Base-by-base conservation (phyloP, 1,140 invertebrate genomes). In the Meloidogyne hapla region DNA sequence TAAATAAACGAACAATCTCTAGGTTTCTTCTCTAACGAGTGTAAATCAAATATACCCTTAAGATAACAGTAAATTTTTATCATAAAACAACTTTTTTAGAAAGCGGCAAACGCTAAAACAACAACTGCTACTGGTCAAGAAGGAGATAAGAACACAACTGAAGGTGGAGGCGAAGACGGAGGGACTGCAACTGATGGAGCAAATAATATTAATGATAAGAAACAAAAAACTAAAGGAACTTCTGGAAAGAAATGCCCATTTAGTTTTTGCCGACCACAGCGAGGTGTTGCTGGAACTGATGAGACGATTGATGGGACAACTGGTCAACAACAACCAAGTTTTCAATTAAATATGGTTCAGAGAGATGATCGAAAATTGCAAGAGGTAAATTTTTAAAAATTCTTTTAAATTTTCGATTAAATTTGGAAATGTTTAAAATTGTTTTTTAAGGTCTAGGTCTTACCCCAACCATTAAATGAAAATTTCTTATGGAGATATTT, bases 291-390 rank as follows among this genome's bases (percentile, higher is more conserved):
- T 21, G 18, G 13, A 13, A 42, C 67, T 25, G 33, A 25, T 15
- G 23, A 23, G 10, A 25, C 15, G 12, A 25, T 5, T 72, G 70
- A 21, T 8, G 28, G 33, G 8, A 18, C n/a, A 15, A 69, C 25
- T 25, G 18, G 18, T 21, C 13, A 62, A 4, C 70, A 40, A 15
- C 21, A n/a, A 18, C 38, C 70, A 13, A 62, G n/a, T n/a, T 72
- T 72, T 26, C 70, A 56, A 8, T 72, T 56, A 38, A 48, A 72
- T 33, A 40, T 72, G 38, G 70, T 72, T 33, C 80, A 79, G 23
- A 80, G 79, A 26, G 79, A 80, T 61, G 77, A 80, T n/a, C 40
- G 48, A 15, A 38, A 79, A 28, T 61, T 80, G 38, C 79, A 80
- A 2, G 70, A 72, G 28, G 67, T 42, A 28, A n/a, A n/a, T n/a